A percentile compares a stretch with the other conserved stretches of the same genome.
These are phyloP conservation scores for Drosophila rellima DNA, from an alignment of 2,888 invertebrate species.

Conservation along the genomic window DNA sequence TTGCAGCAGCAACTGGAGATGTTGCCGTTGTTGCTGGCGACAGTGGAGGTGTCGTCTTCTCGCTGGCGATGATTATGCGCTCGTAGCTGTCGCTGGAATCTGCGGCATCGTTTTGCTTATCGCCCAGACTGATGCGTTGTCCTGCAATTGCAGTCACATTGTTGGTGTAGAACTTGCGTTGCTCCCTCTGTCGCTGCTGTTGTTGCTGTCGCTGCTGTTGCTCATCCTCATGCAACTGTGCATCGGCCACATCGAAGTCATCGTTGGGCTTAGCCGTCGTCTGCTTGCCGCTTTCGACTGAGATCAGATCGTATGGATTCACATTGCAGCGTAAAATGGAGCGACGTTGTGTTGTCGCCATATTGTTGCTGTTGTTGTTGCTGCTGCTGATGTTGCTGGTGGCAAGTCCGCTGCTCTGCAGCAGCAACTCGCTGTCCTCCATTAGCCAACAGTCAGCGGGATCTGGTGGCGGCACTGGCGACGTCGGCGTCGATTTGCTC, in stretches of 20 bases:
- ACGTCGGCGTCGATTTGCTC: constrained; percentile 13
- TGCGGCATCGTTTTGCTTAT: constrained; percentile 50
- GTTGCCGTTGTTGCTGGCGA: constrained; percentile 9
- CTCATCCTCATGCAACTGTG: constrained; percentile 81
- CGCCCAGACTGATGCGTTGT: constrained; percentile 89
- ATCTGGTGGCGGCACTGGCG: constrained; percentile 41
- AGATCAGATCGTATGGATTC: constrained; percentile 93
- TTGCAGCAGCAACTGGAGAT: constrained; percentile 13
- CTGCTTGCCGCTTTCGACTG: constrained; percentile 85
- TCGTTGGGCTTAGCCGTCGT: constrained; percentile 80
- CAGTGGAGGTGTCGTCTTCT: constrained; percentile 14
- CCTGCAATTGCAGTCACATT: constrained; percentile 89
- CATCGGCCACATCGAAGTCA: constrained; percentile 86
- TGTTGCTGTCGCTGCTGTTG: constrained; percentile 37
- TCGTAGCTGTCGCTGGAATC: constrained; percentile 86
- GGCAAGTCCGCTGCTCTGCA: constrained; percentile 58
- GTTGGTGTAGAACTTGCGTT: constrained; percentile 85
- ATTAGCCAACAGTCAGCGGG: constrained; percentile 82
- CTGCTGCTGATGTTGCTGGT: constrained; percentile 8
- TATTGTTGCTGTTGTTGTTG: constrained; percentile 16
- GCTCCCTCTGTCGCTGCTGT: constrained; percentile 3
- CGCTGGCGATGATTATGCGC: constrained; percentile 75
- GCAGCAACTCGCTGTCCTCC: constrained; percentile 76
- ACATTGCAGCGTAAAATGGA: constrained; percentile 94
- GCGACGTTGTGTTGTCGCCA: constrained; percentile 85